phyloP scores from a whole-genome alignment of 2,888 invertebrate species.

The Balanococcus diminutus region DNA sequence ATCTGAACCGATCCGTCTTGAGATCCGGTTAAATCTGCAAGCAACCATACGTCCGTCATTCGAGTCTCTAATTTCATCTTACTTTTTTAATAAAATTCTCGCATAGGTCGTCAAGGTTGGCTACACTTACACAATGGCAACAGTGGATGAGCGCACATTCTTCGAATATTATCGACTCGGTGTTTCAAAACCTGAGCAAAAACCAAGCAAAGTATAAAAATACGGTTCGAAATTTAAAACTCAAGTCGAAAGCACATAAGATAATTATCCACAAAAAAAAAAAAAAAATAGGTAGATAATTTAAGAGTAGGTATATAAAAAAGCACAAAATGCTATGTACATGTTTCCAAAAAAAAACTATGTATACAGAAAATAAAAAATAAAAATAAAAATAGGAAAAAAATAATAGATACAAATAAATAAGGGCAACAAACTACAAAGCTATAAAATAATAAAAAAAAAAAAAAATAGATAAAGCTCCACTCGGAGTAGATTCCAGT shows the following conservation, averaged over 20 bases:
- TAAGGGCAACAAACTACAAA: neutral
- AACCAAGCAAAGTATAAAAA: constrained; percentile 1
- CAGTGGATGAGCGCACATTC: constrained; percentile 94
- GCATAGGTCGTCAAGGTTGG: neutral
- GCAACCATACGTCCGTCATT: constrained; percentile 38
- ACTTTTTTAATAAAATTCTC: neutral
- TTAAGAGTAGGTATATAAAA: neutral
- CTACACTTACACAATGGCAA: constrained; percentile 97
- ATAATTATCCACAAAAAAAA: neutral
- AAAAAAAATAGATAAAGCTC: neutral
- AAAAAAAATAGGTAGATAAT: neutral
- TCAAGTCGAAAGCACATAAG: neutral
- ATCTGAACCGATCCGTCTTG: constrained; percentile 95
- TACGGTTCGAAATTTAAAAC: neutral
- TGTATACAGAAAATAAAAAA: neutral
- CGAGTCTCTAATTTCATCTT: too few relatives aligned
- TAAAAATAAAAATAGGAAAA: neutral
- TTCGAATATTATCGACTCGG: constrained; percentile 89
- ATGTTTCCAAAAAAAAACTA: neutral
- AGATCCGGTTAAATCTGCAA: constrained; percentile 85
- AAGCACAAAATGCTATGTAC: constrained; percentile 17
- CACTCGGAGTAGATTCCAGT: neutral
- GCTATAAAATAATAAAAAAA: constrained; percentile 2
- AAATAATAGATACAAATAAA: too few relatives aligned
- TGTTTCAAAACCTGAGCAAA: constrained; percentile 82